These are phyloP conservation scores for Acanthaster planci DNA, from an alignment of 35 echinoderm and acorn worm species.

Conservation along the genomic window DNA sequence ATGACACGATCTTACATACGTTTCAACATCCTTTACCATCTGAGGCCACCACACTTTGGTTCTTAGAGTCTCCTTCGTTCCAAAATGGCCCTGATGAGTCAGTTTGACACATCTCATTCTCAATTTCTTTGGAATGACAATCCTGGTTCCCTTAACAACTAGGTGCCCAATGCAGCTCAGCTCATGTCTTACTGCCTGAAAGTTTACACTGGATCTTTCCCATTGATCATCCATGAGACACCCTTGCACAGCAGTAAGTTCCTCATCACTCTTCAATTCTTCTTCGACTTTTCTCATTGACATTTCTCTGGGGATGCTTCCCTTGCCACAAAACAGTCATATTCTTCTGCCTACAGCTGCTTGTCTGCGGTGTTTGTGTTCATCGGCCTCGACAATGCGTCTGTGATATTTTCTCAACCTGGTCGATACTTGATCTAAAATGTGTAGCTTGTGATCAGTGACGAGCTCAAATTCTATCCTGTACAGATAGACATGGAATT, in stretches of 20 bases:
- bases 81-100: slow-evolving; percentile 46
- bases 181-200: slow-evolving; percentile 33
- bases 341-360: slow-evolving; percentile 24
- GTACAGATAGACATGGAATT: slow-evolving; percentile 75
- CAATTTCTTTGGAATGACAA: slow-evolving; percentile 43
- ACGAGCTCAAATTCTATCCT: slow-evolving; percentile 60
- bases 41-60: slow-evolving; percentile 68
- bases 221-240: slow-evolving; percentile 35
- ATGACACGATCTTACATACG: slow-evolving; percentile 56
- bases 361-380: neutral
- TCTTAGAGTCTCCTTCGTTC: slow-evolving; percentile 51
- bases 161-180: slow-evolving; percentile 34
- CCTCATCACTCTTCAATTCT: slow-evolving; percentile 46
- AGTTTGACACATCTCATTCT: slow-evolving; percentile 42
- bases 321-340: slow-evolving; percentile 44
- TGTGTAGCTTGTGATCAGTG: slow-evolving; percentile 73
- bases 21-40: slow-evolving; percentile 58
- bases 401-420: slow-evolving; percentile 49
- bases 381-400: slow-evolving; percentile 38
- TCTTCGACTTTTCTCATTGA: slow-evolving; percentile 47
- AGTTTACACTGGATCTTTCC: slow-evolving; percentile 27
- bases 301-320: slow-evolving; percentile 45
- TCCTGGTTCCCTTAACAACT: slow-evolving; percentile 44
- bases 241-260: slow-evolving; percentile 32
- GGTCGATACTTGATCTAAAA: slow-evolving; percentile 39